These are phyloP conservation scores for Meriones unguiculatus DNA, from an alignment of 2,113 vertebrate genomes.

Conservation along the genomic window DNA sequence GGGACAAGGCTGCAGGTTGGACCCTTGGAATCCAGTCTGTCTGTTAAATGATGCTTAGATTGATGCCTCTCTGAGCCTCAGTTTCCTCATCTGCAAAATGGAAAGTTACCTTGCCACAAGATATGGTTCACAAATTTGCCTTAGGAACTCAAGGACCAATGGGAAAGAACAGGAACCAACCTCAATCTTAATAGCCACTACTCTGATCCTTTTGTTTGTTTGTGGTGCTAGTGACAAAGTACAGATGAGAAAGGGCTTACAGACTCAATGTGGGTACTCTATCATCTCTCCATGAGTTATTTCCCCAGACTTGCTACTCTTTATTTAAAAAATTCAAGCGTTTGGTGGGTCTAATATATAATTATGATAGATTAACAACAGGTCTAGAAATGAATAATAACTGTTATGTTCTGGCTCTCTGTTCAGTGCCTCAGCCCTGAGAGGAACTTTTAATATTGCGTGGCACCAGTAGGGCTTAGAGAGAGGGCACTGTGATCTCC, in stretches of 20 bases:
- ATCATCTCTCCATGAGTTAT: background rate
- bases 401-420: background rate
- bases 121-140: background rate
- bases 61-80: slow-evolving; percentile 64
- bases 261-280: background rate
- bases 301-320: background rate
- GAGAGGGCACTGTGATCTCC: background rate
- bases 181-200: background rate
- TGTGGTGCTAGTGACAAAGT: background rate
- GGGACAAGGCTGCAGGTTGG: background rate
- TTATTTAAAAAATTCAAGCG: background rate
- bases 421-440: background rate
- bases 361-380: background rate
- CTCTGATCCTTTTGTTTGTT: background rate
- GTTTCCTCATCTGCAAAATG: slow-evolving; percentile 62
- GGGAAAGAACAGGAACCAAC: background rate
- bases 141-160: background rate
- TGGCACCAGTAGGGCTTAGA: background rate
- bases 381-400: background rate
- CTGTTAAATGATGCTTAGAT: slow-evolving; percentile 48
- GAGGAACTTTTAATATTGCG: background rate
- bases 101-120: background rate
- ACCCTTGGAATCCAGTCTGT: slow-evolving; percentile 48
- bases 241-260: background rate
- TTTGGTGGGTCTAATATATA: background rate